Conservation (phyloP, 2,888 invertebrate genomes). For the Gasteruption jaculator region DNA sequence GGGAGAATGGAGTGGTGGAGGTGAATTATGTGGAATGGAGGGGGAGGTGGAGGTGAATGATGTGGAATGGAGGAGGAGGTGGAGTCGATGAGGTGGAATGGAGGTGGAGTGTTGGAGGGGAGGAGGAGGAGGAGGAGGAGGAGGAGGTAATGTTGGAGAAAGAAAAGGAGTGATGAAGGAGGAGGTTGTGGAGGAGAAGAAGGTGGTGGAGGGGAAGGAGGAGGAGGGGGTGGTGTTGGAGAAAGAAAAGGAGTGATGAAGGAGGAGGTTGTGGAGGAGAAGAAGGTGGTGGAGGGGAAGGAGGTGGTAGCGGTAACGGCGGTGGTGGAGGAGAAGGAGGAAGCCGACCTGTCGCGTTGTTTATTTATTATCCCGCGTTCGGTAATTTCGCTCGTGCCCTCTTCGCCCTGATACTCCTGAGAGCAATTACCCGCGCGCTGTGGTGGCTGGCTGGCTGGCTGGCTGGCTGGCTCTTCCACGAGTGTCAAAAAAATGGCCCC, state of each 20-base stretch:
- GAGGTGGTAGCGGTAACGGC: conserved; percentile 5
- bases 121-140: conserved; percentile 8
- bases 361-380: no score
- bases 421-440: no score
- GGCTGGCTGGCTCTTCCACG: no score
- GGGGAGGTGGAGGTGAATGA: conserved; percentile 1
- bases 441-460: no score
- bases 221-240: conserved; percentile 21
- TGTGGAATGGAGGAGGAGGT: conserved; percentile 1
- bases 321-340: conserved; percentile 14
- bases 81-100: conserved; percentile 4
- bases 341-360: conserved; percentile 40
- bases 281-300: conserved; percentile 3
- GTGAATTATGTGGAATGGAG: conserved; percentile 14
- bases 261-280: conserved; percentile 16
- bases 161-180: conserved; percentile 2
- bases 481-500: no score
- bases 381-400: no score
- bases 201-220: conserved; percentile 10
- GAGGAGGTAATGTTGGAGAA: conserved; percentile 7
- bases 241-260: conserved; percentile 4
- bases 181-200: conserved; percentile 11
- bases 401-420: no score
- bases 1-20: conserved; percentile 11
- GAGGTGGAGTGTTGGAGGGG: conserved; percentile 3